These are phyloP conservation scores for Colletes gigas DNA, from an alignment of 1,140 invertebrate species.

Conservation along the genomic window DNA sequence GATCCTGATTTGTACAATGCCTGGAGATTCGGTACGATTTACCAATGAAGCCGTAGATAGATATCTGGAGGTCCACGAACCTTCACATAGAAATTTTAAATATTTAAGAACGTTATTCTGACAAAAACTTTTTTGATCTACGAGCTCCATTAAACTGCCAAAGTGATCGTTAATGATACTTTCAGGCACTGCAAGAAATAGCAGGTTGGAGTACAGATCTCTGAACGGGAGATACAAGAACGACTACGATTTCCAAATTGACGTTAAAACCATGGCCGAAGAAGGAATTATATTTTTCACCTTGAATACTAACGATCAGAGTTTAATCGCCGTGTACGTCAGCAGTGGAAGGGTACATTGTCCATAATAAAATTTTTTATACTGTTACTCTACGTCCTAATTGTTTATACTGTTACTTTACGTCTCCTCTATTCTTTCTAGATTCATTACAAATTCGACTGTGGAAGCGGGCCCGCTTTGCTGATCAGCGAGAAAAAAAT, in stretches of 20 bases:
- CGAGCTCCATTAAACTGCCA: too few relatives aligned
- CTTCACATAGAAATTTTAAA: too few relatives aligned
- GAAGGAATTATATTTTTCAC: constrained; percentile 95
- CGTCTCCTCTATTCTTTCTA: constrained; percentile 63
- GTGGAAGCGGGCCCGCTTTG: constrained; percentile 85
- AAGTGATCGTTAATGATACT: background rate
- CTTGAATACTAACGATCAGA: constrained; percentile 83
- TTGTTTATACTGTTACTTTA: too few relatives aligned
- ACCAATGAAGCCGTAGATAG: background rate
- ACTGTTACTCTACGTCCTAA: too few relatives aligned
- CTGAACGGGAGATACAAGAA: constrained; percentile 84
- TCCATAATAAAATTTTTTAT: background rate
- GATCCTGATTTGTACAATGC: constrained; percentile 75
- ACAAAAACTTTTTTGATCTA: too few relatives aligned
- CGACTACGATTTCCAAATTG: constrained; percentile 88
- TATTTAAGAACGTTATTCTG: too few relatives aligned
- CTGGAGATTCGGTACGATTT: constrained; percentile 80
- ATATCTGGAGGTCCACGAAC: too few relatives aligned
- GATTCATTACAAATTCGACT: constrained; percentile 88
- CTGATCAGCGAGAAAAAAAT: constrained; percentile 83
- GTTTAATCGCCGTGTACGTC: constrained; percentile 90
- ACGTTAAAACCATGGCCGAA: constrained; percentile 89
- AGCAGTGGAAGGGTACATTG: constrained; percentile 87
- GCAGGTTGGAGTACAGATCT: constrained; percentile 87
- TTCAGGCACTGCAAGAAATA: constrained; percentile 85